phyloP scores from a whole-genome alignment of 2,113 vertebrate genomes.

The Rhinichthys klamathensis region DNA sequence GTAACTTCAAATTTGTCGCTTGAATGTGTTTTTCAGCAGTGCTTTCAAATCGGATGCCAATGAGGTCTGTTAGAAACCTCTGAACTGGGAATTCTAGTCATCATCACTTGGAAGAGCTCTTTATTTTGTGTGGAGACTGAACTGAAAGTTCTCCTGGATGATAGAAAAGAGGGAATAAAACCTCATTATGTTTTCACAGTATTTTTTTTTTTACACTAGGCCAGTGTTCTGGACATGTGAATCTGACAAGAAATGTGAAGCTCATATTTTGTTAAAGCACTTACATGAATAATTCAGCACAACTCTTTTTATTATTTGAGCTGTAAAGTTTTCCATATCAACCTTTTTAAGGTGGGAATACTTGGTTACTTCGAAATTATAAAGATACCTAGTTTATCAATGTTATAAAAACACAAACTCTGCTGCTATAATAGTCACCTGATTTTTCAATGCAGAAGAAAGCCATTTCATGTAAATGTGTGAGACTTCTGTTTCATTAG shows the following conservation, averaged over 20 bases:
- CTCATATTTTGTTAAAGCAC: not conserved
- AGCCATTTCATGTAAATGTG: not conserved
- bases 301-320: not conserved
- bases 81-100: not conserved
- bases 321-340: not conserved
- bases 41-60: slow-evolving; percentile 11
- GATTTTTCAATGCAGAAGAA: not conserved
- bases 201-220: not conserved
- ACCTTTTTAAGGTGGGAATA: not conserved
- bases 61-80: not conserved
- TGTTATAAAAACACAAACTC: not conserved
- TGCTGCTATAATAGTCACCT: not conserved
- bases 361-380: not conserved
- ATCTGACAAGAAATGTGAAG: not conserved
- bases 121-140: not conserved
- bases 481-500: not conserved
- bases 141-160: not conserved
- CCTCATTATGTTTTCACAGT: not conserved
- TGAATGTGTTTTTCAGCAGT: not conserved
- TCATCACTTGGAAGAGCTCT: not conserved
- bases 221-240: not conserved
- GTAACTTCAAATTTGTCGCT: not conserved
- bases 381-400: not conserved
- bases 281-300: not conserved
- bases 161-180: not conserved